phyloP scores from a whole-genome alignment of 2,888 invertebrate genomes.

The Pteria penguin region DNA sequence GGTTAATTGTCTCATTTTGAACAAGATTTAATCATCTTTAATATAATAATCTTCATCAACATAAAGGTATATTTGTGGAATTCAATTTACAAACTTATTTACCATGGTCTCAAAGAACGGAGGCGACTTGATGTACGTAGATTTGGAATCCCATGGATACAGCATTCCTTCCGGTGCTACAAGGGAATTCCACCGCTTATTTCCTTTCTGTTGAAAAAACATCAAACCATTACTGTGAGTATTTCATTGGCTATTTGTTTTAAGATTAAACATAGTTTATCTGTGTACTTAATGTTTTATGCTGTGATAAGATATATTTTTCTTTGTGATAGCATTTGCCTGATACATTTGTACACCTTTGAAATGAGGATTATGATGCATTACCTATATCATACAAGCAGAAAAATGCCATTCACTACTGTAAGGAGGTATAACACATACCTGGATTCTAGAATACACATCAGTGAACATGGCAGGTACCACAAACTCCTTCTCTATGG shows the following conservation, averaged over 20 bases:
- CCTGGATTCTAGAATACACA: conserved; percentile 89
- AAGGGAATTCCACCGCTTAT: conserved; percentile 90
- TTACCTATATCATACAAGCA: too few relatives aligned
- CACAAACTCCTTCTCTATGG: conserved; percentile 91
- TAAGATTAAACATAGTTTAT: too few relatives aligned
- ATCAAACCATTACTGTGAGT: too few relatives aligned
- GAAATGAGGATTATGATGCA: too few relatives aligned
- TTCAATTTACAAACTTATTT: conserved; percentile 45
- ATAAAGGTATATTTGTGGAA: not conserved
- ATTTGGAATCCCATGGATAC: conserved; percentile 93
- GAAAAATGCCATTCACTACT: not conserved
- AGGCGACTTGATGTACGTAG: conserved; percentile 97
- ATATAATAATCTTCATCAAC: too few relatives aligned
- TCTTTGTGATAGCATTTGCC: too few relatives aligned
- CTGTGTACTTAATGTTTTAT: too few relatives aligned
- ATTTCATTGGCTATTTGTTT: too few relatives aligned
- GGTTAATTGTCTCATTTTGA: too few relatives aligned
- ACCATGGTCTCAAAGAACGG: conserved; percentile 96
- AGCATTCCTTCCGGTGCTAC: conserved; percentile 88
- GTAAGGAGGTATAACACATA: conserved; percentile 44
- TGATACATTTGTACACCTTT: too few relatives aligned
- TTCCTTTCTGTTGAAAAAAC: conserved; percentile 89
- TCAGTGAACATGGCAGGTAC: conserved; percentile 98
- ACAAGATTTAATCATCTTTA: too few relatives aligned
- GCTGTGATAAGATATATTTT: too few relatives aligned